Base-by-base conservation (phyloP, 2,113 vertebrate species). In the Genyomyrus donnyi region DNA sequence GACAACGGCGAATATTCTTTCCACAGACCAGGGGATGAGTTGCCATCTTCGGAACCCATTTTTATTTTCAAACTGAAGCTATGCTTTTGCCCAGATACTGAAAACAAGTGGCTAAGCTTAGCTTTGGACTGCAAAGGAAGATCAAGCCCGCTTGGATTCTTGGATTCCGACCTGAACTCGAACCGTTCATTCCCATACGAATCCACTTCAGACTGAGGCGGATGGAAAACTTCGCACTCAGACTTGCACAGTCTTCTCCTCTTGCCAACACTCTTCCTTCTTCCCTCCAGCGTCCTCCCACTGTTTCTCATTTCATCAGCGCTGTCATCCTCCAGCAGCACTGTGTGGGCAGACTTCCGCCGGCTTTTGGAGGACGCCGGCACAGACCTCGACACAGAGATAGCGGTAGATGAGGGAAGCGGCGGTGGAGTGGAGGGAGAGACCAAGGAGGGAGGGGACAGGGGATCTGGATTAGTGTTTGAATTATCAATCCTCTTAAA, bases 261-360 rank as follows among this genome's bases (percentile, higher is more conserved):
- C 93, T 96, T 96, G 90, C 93, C 94, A 0, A 90, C 92, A 3
- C 88, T 52, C 94, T 90, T 89, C 89, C 90, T 0, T 88, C 93
- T 0, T 94, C 93, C 48, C 94, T 94, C 53, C 87, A 58, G 0
- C 56, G 85, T 85, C 89, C 92, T 6, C 84, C 88, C 70, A 86
- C 50, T 66, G 48, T 74, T 70, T 56, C 86, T 88, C 56, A 91
- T 90, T 88, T 97, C 96, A 0, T 97, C 96, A 0, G 95, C 95
- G 90, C 95, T 94, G 92, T 97, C 97, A 8, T 98, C 97, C 90
- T 98, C 97, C 49, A 97, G 93, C 11, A 98, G 93, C 56, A 98
- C 96, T 0, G 96, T 97, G 94, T 98, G 95, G 45, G 96, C 97
- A 0, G 97, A 96, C 93, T 97, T 96, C 92, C 97, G 95, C 83